Evolutionary conservation across 2,113 vertebrate genomes (phyloP), one percentile per base, ranked within the genome.

Genomic region (Cynocephalus volans): DNA sequence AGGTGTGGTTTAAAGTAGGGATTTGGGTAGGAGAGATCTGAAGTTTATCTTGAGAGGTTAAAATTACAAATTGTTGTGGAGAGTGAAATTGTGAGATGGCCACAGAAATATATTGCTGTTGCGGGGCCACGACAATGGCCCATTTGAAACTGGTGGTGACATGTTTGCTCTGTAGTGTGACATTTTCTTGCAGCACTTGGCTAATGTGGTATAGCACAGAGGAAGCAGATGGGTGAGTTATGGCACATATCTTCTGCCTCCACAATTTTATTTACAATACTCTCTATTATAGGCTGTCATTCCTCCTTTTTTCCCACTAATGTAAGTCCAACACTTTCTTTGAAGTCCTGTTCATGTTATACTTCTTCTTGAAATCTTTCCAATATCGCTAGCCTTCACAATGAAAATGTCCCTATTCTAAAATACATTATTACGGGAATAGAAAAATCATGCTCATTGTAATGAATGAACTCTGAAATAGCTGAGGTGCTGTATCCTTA

Each of bases 371-470:
- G 69, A 93, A 96, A 67, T 81, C 26, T 77, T 76, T 54, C 50
- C 24, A 84, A 2, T 31, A 11, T 48, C 58, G 56, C 18, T 26
- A 60, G 36, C 23, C 28, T 8, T 82, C 19, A 23, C 12, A 33
- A 24, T 60, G 6, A 11, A 70, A 67, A 77, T 31, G 36, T 17
- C 14, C 14, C 0, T 79, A 9, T 62, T 81, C 41, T 82, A 58
- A 92, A 94, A 28, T 21, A 50, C 8, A 76, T 60, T 70, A 33
- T 86, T 89, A 81, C 86, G 56, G 62, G 33, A 88, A 77, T 77
- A 41, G 56, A 62, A 4, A 26, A 83, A 21, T 21, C 13, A 5
- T 48, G 26, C 19, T 70, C 31, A 80, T 28, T 58, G 6, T 50
- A 80, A 31, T 33, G 23, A 69, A 62, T 62, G 72, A 2, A 12